Evolutionary conservation across 2,113 vertebrate species (phyloP), one percentile per base, ranked within the genome.

Genomic region (Romanogobio albipinnatus): DNA sequence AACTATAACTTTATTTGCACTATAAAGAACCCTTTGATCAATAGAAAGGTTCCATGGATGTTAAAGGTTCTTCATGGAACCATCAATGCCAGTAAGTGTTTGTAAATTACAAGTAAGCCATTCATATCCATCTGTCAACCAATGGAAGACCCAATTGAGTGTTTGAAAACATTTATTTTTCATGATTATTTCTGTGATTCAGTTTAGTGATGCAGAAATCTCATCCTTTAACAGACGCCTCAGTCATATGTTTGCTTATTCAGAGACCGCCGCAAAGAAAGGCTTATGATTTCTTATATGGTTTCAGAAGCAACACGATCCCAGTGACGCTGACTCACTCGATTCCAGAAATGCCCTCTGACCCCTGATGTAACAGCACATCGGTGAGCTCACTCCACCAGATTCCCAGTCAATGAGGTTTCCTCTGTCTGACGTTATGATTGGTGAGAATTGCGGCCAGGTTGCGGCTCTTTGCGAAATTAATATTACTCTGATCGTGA

Each of bases 331-430:
- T 81, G n/a, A 81, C 2, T 2, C 8, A 4, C 10, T 51, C 14
- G 26, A 81, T 45, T 64, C 22, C 77, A 64, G 59, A 19, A 22
- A 68, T n/a, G 79, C 9, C 61, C 61, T 68, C 64, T 88, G 77
- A 82, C 84, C 81, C 13, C 66, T 88, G 83, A 84, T 39, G 82
- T 77, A 86, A 88, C 26, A 64, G 82, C 62, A 36, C 70, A 86
- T 73, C 43, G 43, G 36, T 64, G 77, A 84, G 77, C 59, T 81
- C 85, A 58, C 56, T 76, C 43, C 49, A 49, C 36, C 26, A 85
- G 77, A 86, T 88, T 86, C 79, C 68, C 83, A 76, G 81, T 84
- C 86, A 78, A 22, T 88, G 82, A 85, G 64, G 66, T 82, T 71
- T 82, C 51, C 47, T 61, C 39, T 33, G 29, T 66, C 62, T 82